These are phyloP conservation scores for Diarsia mendica DNA, from an alignment of 2,888 invertebrate species.

Conservation along the genomic window DNA sequence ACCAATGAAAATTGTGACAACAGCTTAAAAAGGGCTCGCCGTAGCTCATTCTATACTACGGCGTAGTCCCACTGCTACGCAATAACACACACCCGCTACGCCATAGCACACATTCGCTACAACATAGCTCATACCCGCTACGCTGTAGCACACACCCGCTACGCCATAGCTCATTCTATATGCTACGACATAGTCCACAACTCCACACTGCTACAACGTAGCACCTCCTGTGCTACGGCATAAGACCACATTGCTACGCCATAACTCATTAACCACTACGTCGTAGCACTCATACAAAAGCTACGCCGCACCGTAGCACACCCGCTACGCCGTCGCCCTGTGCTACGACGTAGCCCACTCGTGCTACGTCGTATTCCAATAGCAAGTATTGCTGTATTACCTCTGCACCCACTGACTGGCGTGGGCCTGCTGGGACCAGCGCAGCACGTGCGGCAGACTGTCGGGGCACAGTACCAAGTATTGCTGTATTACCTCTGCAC, in stretches of 20 bases:
- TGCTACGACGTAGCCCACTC: neutral
- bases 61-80: neutral
- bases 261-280: too few relatives aligned
- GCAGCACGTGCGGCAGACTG: conserved; percentile 95
- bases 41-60: neutral
- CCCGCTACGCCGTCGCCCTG: neutral
- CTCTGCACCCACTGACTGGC: conserved; percentile 97
- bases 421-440: conserved; percentile 97
- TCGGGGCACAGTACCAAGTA: conserved; percentile 90
- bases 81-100: neutral
- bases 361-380: too few relatives aligned
- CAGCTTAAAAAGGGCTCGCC: neutral
- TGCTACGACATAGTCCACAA: neutral
- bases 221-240: neutral
- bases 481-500: conserved; percentile 89
- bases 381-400: neutral
- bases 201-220: neutral
- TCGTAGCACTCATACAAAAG: too few relatives aligned
- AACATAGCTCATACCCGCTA: neutral
- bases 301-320: too few relatives aligned
- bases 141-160: too few relatives aligned
- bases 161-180: too few relatives aligned
- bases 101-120: neutral
- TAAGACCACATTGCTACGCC: neutral
- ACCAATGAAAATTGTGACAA: too few relatives aligned